phyloP scores from a whole-genome alignment of 2,113 vertebrate genomes.

The Chloebia gouldiae region DNA sequence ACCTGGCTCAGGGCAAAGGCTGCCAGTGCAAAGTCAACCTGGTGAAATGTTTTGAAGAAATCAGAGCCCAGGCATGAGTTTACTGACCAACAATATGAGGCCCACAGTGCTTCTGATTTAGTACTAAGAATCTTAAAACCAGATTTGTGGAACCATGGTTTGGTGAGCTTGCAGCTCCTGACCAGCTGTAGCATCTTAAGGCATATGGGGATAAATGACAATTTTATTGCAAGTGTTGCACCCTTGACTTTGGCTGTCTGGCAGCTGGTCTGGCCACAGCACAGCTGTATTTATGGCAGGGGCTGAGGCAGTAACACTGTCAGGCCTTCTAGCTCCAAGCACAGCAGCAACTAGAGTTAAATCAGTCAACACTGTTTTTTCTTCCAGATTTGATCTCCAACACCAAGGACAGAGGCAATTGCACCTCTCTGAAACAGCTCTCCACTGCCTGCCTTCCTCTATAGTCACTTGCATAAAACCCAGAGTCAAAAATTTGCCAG shows the following conservation, averaged over 20 bases:
- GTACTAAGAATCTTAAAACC: background rate
- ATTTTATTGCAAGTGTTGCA: background rate
- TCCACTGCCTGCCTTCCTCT: background rate
- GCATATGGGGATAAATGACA: rapidly evolving
- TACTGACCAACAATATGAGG: background rate
- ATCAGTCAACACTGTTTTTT: background rate
- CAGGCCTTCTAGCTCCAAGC: background rate
- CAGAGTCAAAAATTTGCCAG: background rate
- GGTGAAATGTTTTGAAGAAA: background rate
- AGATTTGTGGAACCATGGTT: background rate
- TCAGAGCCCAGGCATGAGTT: background rate
- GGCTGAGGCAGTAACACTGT: background rate
- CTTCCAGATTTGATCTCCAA: background rate
- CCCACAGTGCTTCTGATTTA: background rate
- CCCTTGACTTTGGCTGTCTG: background rate
- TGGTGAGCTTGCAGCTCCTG: background rate
- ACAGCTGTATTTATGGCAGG: background rate
- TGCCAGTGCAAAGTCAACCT: background rate
- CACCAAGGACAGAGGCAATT: background rate
- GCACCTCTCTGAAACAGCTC: background rate
- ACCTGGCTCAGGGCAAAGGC: background rate
- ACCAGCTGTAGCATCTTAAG: background rate
- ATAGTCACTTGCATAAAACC: background rate
- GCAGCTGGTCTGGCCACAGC: background rate
- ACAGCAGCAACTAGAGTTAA: background rate